These are phyloP conservation scores for Luehdorfia chinensis DNA, from an alignment of 1,140 invertebrate genomes.

Conservation along the genomic window DNA sequence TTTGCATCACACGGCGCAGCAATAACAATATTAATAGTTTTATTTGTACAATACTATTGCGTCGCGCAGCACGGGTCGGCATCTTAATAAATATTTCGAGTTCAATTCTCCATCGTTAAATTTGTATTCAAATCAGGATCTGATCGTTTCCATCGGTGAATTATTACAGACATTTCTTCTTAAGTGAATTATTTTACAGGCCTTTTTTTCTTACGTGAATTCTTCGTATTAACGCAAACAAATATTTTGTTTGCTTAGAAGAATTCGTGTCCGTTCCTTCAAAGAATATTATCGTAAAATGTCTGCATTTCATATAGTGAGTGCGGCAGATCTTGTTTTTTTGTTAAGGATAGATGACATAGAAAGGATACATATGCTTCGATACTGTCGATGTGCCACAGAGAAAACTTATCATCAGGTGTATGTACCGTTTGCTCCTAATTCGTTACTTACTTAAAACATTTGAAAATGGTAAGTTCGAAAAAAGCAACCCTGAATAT, in stretches of 20 bases:
- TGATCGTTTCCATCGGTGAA: not conserved
- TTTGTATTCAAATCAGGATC: not conserved
- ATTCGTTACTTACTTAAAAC: too few species aligned
- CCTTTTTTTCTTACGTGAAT: not conserved
- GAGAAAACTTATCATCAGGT: too few species aligned
- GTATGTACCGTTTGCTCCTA: too few species aligned
- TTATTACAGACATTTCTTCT: not conserved
- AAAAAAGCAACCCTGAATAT: too few species aligned
- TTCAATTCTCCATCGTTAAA: slow-evolving; percentile 1
- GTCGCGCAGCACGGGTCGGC: not conserved
- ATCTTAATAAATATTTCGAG: not conserved
- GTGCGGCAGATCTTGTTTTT: too few species aligned
- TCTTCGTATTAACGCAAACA: not conserved
- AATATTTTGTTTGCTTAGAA: not conserved
- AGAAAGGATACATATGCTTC: too few species aligned
- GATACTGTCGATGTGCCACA: too few species aligned
- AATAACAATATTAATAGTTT: not conserved
- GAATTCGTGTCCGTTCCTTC: too few species aligned
- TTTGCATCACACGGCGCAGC: slow-evolving; percentile 10
- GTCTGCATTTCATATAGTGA: too few species aligned
- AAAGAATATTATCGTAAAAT: too few species aligned
- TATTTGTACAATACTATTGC: slow-evolving; percentile 1
- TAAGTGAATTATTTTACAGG: not conserved
- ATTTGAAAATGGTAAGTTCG: too few species aligned
- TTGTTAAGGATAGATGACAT: too few species aligned